These are phyloP conservation scores for Prionailurus bengalensis DNA, from an alignment of 2,113 vertebrate genomes.

Conservation along the genomic window DNA sequence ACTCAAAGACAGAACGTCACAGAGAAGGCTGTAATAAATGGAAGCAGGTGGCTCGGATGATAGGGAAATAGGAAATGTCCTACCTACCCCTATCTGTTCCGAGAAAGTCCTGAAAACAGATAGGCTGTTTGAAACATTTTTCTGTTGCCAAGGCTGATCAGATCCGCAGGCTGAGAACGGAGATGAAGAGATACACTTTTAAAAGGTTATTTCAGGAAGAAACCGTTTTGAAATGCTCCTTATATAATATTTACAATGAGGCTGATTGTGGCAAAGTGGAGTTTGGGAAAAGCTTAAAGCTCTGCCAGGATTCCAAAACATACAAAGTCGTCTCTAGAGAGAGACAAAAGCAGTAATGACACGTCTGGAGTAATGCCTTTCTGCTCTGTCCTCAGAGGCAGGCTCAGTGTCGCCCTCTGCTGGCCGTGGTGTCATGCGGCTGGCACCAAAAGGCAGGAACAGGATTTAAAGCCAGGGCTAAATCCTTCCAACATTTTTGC, in stretches of 20 bases:
- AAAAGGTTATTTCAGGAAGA: slow-evolving; percentile 38
- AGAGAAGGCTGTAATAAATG: background rate
- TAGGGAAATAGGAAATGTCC: background rate
- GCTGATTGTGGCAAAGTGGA: background rate
- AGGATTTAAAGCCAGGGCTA: slow-evolving; percentile 27
- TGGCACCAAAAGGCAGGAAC: background rate
- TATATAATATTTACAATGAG: background rate
- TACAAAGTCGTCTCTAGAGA: background rate
- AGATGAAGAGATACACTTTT: background rate
- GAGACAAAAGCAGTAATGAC: background rate
- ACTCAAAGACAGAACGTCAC: background rate
- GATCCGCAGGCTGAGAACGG: background rate
- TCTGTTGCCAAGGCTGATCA: background rate
- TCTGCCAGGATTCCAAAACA: background rate
- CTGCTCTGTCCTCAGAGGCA: background rate
- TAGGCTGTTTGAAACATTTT: background rate
- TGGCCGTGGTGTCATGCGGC: too few species aligned
- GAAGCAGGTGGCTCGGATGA: background rate
- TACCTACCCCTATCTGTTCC: background rate
- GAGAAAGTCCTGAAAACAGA: background rate
- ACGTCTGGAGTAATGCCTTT: background rate
- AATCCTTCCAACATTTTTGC: slow-evolving; percentile 26
- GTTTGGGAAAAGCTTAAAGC: background rate
- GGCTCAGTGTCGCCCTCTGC: background rate
- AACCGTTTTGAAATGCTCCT: background rate